These are phyloP conservation scores for Aurelia sp. DNA, from an alignment of 30 jellyfish, hydroid and myxozoan species.

Conservation along the genomic window DNA sequence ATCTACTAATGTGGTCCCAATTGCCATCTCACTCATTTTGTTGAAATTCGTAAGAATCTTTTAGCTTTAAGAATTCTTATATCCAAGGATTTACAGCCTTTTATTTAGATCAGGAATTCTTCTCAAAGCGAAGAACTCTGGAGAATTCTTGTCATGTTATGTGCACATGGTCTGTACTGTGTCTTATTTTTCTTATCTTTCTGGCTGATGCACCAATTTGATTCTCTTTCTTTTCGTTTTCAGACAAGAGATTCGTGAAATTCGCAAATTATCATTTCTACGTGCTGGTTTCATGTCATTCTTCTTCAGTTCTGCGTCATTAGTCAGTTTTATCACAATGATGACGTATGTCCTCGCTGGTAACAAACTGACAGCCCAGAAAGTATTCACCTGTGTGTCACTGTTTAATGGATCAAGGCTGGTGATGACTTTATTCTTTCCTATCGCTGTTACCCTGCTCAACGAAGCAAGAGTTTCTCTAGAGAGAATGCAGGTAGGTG, in stretches of 20 bases:
- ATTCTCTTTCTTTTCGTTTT: not conserved
- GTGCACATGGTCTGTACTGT: too few species aligned
- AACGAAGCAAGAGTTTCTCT: conserved; percentile 81
- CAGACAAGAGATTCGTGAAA: conserved; percentile 77
- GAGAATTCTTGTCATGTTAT: too few species aligned
- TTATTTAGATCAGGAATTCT: too few species aligned
- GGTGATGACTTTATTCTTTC: conserved; percentile 76
- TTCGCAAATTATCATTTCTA: conserved; percentile 55
- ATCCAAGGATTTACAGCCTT: too few species aligned
- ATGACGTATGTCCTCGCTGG: conserved; percentile 83
- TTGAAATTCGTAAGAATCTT: too few species aligned
- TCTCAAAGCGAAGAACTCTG: too few species aligned
- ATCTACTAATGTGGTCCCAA: too few species aligned
- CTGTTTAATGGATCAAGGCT: conserved; percentile 73
- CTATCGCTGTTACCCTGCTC: conserved; percentile 77
- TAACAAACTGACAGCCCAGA: conserved; percentile 70
- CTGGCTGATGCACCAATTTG: too few species aligned
- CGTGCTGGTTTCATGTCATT: conserved; percentile 88
- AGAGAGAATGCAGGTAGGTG: conserved; percentile 72
- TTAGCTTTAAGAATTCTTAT: too few species aligned
- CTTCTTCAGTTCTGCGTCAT: conserved; percentile 87
- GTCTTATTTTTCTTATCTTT: too few species aligned
- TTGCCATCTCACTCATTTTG: too few species aligned
- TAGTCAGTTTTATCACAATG: conserved; percentile 81
- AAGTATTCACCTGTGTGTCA: conserved; percentile 77